phyloP scores from a whole-genome alignment of 2,797 vertebrate genomes.

The Pseudochromis fuscus region DNA sequence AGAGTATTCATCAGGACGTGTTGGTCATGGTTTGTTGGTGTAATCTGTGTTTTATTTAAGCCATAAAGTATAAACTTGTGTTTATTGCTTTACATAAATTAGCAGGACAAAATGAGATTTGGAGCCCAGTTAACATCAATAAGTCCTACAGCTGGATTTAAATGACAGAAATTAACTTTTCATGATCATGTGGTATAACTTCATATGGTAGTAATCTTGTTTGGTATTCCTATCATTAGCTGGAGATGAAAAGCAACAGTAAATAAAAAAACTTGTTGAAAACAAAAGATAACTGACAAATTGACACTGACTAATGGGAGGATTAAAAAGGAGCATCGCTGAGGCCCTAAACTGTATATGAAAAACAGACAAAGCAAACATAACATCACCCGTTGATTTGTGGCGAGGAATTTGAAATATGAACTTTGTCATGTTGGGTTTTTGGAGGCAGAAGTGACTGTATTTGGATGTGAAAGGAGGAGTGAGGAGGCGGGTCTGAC shows the following conservation, averaged over 20 bases:
- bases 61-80: neutral
- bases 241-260: constrained; percentile 6
- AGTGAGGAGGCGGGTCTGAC: too few relatives aligned
- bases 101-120: neutral
- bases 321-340: too few relatives aligned
- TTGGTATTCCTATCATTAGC: constrained; percentile 11
- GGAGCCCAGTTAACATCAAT: neutral
- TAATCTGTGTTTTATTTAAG: neutral
- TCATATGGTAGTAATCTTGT: constrained; percentile 44
- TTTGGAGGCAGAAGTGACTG: too few relatives aligned
- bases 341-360: too few relatives aligned
- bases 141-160: constrained; percentile 24
- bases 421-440: too few relatives aligned
- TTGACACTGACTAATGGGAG: too few relatives aligned
- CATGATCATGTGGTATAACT: constrained; percentile 6
- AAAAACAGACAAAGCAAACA: too few relatives aligned
- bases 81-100: neutral
- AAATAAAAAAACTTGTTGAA: constrained; percentile 14
- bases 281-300: too few relatives aligned
- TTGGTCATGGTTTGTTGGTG: neutral
- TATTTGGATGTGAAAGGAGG: too few relatives aligned
- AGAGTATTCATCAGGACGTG: constrained; percentile 16
- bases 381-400: too few relatives aligned
- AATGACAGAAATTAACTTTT: constrained; percentile 16
- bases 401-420: too few relatives aligned